These are phyloP conservation scores for Bufo gargarizans DNA, from an alignment of 2,113 vertebrate genomes.

Conservation along the genomic window DNA sequence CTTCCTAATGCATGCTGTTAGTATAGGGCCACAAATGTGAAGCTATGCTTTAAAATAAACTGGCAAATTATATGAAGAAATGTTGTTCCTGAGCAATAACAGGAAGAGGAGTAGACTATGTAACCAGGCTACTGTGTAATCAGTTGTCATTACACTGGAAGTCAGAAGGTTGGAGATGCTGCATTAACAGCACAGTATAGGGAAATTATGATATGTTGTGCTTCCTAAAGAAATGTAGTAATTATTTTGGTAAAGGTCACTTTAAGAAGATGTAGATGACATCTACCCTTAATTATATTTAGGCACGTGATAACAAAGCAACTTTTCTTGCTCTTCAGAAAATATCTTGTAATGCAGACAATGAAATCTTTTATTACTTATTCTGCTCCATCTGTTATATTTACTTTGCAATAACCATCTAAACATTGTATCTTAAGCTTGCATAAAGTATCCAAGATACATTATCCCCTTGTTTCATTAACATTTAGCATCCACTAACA, in stretches of 20 bases:
- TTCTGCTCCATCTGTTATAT: conserved; percentile 2
- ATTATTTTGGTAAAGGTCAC: background rate
- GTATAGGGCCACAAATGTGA: no score
- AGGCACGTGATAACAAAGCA: background rate
- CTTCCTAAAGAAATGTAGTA: background rate
- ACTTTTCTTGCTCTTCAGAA: background rate
- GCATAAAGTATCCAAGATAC: background rate
- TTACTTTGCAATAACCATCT: conserved; percentile 4
- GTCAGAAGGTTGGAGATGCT: background rate
- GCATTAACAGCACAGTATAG: background rate
- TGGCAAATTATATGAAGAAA: no score
- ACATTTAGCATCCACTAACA: background rate
- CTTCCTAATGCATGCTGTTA: no score
- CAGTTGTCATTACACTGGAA: background rate
- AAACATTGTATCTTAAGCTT: background rate
- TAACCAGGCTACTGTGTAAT: background rate
- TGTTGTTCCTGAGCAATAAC: no score
- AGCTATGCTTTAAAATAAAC: no score
- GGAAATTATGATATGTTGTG: background rate
- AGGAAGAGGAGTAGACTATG: background rate
- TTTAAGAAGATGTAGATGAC: background rate
- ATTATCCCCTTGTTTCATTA: background rate
- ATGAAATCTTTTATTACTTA: background rate
- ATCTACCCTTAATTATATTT: background rate
- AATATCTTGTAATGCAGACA: background rate